Evolutionary conservation across 2,797 vertebrate species (phyloP).

Genomic region (Tenualosa thibaudeaui): DNA sequence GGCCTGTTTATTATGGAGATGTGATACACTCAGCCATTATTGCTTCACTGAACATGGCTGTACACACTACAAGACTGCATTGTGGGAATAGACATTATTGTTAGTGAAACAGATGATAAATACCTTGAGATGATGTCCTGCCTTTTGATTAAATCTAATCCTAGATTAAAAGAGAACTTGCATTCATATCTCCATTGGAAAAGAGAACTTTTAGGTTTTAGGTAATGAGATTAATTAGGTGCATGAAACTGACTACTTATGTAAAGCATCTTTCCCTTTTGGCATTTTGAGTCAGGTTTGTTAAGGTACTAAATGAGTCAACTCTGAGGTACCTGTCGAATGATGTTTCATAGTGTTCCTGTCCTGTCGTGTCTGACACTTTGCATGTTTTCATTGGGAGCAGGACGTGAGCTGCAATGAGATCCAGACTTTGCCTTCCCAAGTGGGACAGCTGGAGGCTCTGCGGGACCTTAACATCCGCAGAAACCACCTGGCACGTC

Average conservation of each 20-base stretch:
- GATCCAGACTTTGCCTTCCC: slow-evolving; percentile 90
- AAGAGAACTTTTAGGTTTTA: too few relatives aligned
- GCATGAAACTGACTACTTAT: too few relatives aligned
- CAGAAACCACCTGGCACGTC: slow-evolving; percentile 87
- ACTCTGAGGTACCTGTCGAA: neutral
- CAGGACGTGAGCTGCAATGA: slow-evolving; percentile 98
- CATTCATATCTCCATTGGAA: too few relatives aligned
- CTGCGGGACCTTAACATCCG: slow-evolving; percentile 92
- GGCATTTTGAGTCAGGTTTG: neutral
- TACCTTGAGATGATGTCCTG: too few relatives aligned
- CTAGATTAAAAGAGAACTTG: too few relatives aligned
- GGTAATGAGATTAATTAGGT: too few relatives aligned
- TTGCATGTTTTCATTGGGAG: slow-evolving; percentile 27
- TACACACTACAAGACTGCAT: neutral
- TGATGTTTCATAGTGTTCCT: neutral
- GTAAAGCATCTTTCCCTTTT: too few relatives aligned
- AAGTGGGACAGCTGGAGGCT: slow-evolving; percentile 86
- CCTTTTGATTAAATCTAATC: too few relatives aligned
- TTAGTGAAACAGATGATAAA: too few relatives aligned
- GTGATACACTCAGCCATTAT: neutral
- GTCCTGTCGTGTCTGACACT: neutral
- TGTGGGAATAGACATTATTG: neutral
- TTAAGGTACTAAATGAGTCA: too few relatives aligned
- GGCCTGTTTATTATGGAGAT: neutral
- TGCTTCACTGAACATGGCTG: neutral